Evolutionary conservation across 2,113 vertebrate species (phyloP).

Genomic region (Misgurnus anguillicaudatus): DNA sequence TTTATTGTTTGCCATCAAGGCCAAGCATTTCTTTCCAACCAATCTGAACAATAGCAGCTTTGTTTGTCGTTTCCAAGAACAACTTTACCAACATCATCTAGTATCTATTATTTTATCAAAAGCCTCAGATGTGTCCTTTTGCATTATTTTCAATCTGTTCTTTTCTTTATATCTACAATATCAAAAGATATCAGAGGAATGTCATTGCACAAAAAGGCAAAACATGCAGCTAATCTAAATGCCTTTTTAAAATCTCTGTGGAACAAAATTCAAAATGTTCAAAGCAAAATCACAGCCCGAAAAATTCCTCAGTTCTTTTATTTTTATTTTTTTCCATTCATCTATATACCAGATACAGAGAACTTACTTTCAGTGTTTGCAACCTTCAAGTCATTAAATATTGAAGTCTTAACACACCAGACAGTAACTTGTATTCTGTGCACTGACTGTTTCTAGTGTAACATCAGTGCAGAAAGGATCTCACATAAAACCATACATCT

Average conservation of each 20-base stretch:
- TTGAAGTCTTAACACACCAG: constrained; percentile 23
- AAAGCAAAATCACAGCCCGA: constrained; percentile 33
- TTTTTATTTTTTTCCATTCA: constrained; percentile 13
- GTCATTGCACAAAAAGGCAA: constrained; percentile 11
- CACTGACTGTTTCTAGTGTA: background rate
- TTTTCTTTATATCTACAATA: background rate
- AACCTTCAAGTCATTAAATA: constrained; percentile 3
- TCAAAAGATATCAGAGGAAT: background rate
- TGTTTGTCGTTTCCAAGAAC: background rate
- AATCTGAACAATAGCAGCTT: background rate
- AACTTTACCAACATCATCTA: constrained; percentile 8
- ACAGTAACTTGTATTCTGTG: constrained; percentile 8
- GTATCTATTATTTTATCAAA: background rate
- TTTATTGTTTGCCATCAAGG: background rate
- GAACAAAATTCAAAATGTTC: constrained; percentile 32
- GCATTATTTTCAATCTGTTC: background rate
- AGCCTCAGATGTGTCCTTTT: background rate
- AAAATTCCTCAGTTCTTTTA: constrained; percentile 7
- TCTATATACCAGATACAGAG: constrained; percentile 1
- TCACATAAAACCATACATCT: background rate
- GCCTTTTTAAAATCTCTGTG: constrained; percentile 17
- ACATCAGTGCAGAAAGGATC: constrained; percentile 17
- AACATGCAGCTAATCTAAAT: constrained; percentile 24
- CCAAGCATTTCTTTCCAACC: background rate
- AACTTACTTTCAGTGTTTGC: constrained; percentile 5